Conservation (phyloP, 2,113 vertebrate genomes). For the Antigone vipio region DNA sequence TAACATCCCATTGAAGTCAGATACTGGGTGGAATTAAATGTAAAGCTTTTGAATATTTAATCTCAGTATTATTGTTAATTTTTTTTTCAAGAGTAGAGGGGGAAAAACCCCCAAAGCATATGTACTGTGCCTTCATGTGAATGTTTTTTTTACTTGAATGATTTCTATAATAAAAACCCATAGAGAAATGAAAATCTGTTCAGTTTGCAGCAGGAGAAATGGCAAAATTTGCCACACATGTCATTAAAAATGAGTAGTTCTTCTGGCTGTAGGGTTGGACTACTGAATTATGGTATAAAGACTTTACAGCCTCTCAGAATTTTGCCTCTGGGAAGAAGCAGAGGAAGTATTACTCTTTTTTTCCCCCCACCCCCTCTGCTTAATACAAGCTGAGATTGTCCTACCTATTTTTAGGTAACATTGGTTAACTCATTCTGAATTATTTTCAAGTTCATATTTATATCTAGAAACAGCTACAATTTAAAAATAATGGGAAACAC, state of each 20-base stretch:
- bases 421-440: not conserved
- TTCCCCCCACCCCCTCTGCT: fast-evolving
- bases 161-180: not conserved
- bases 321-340: not conserved
- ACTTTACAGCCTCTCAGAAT: not conserved
- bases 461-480: not conserved
- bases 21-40: not conserved
- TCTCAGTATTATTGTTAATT: not conserved
- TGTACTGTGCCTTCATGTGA: not conserved
- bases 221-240: not conserved
- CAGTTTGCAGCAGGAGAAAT: not conserved
- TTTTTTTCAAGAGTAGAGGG: not conserved
- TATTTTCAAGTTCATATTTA: not conserved
- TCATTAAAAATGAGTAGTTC: not conserved
- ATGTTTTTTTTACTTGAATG: not conserved
- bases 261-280: not conserved
- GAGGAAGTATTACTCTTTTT: not conserved
- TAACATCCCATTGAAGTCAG: not conserved
- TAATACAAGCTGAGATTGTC: not conserved
- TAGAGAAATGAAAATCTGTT: not conserved
- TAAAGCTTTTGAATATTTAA: not conserved
- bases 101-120: not conserved
- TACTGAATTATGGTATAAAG: not conserved
- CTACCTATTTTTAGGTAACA: not conserved
- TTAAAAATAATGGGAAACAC: not conserved